Evolutionary conservation across 1,140 invertebrate species (phyloP).

Genomic region (Microplitis demolitor): DNA sequence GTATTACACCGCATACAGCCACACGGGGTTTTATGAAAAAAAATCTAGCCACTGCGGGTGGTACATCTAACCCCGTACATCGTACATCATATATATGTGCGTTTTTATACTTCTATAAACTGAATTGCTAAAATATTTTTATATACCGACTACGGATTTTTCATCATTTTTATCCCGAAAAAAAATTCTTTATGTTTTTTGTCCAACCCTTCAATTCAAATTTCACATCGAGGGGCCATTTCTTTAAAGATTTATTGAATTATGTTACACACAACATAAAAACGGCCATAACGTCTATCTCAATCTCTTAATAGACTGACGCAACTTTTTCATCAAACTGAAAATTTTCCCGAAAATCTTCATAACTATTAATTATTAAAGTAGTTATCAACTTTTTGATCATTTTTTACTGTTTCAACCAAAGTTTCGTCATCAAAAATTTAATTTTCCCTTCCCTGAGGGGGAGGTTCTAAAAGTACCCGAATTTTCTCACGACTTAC

Average conservation of each 20-base stretch:
- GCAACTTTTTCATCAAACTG: background rate
- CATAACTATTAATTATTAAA: too few species aligned
- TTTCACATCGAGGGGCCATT: background rate
- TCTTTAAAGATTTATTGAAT: background rate
- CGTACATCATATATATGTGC: background rate
- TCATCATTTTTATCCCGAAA: background rate
- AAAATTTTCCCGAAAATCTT: too few species aligned
- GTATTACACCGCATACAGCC: background rate
- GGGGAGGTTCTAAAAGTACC: too few species aligned
- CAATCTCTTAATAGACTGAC: background rate
- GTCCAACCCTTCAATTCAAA: background rate
- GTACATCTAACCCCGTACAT: background rate
- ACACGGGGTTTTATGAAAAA: background rate
- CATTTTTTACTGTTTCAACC: too few species aligned
- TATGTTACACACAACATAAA: background rate
- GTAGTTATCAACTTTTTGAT: too few species aligned
- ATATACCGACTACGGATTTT: background rate
- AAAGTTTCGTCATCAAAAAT: too few species aligned
- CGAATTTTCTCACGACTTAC: too few species aligned
- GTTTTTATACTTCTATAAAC: background rate
- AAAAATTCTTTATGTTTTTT: background rate
- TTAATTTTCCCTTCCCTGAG: too few species aligned
- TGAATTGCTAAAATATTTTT: too few species aligned
- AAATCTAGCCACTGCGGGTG: slow-evolving; percentile 1
- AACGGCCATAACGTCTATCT: background rate